Evolutionary conservation across 37 sponge, comb jelly and placozoan genomes (phyloP).

Genomic region (Ephydatia muelleri): DNA sequence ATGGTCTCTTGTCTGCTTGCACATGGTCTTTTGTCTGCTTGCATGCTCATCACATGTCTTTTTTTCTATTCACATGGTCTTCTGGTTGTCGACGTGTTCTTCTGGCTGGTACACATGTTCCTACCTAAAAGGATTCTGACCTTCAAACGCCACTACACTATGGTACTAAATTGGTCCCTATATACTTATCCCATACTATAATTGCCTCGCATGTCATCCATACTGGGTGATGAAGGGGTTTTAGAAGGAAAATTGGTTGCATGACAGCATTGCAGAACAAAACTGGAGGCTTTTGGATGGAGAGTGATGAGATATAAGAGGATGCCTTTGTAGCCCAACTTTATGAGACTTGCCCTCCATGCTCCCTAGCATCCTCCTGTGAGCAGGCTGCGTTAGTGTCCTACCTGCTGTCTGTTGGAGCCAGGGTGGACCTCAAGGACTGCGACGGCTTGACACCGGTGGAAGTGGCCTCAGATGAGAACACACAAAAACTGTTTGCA

Average conservation of each 20-base stretch:
- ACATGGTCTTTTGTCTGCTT: neutral
- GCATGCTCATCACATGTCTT: neutral
- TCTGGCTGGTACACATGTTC: neutral
- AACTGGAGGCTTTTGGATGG: neutral
- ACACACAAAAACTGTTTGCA: conserved; percentile 24
- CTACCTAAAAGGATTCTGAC: conserved; percentile 48
- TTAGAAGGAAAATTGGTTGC: neutral
- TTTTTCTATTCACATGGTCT: too few species aligned
- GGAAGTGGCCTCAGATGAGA: conserved; percentile 33
- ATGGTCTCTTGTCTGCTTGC: neutral
- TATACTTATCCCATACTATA: neutral
- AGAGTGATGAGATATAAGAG: neutral
- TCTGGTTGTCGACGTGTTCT: neutral
- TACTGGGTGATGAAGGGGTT: neutral
- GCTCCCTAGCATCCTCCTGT: conserved; percentile 55
- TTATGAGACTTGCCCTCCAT: neutral
- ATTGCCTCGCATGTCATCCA: neutral
- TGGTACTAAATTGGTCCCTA: conserved; percentile 59
- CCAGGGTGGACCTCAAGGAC: conserved; percentile 39
- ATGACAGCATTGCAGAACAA: neutral
- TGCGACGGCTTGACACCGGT: conserved; percentile 25
- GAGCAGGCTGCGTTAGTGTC: conserved; percentile 39
- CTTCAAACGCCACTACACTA: conserved; percentile 77
- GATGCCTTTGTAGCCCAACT: too few species aligned
- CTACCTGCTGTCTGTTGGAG: conserved; percentile 29